Evolutionary conservation across 1,140 invertebrate species (phyloP).

Genomic region (Camponotus floridanus): DNA sequence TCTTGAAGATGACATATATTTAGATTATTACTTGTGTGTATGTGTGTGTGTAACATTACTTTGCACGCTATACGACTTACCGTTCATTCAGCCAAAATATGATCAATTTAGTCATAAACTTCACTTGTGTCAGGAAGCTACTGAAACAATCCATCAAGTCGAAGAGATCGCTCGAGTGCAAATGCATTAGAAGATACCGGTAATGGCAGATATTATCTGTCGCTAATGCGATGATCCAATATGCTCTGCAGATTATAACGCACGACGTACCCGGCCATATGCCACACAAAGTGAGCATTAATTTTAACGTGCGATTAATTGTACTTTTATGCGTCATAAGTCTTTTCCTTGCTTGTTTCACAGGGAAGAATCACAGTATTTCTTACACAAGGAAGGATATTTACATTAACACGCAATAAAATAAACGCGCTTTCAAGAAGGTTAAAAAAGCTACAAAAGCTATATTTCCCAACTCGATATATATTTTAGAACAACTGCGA

Average conservation of each 20-base stretch:
- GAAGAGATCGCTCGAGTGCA: conserved; percentile 26
- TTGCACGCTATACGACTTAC: not conserved
- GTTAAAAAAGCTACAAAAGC: not conserved
- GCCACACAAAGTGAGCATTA: conserved; percentile 38
- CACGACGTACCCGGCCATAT: conserved; percentile 35
- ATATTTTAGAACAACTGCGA: conserved; percentile 13
- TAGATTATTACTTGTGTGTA: not conserved
- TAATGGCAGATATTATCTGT: conserved; percentile 46
- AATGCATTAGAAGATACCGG: conserved; percentile 37
- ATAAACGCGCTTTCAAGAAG: not conserved
- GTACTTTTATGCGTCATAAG: conserved; percentile 40
- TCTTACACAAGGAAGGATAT: not conserved
- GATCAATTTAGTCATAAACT: conserved; percentile 33
- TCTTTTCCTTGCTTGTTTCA: not conserved
- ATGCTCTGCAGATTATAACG: conserved; percentile 39
- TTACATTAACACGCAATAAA: not conserved
- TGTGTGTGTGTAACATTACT: not conserved
- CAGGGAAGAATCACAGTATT: too few species aligned
- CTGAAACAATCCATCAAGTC: conserved; percentile 56
- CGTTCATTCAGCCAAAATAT: conserved; percentile 50
- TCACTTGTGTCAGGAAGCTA: conserved; percentile 36
- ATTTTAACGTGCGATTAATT: conserved; percentile 48
- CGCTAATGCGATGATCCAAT: conserved; percentile 46
- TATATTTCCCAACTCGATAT: conserved; percentile 14
- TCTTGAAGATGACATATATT: not conserved